These are phyloP conservation scores for Centropyge bicolor DNA, from an alignment of 2,797 vertebrate species.

Conservation along the genomic window DNA sequence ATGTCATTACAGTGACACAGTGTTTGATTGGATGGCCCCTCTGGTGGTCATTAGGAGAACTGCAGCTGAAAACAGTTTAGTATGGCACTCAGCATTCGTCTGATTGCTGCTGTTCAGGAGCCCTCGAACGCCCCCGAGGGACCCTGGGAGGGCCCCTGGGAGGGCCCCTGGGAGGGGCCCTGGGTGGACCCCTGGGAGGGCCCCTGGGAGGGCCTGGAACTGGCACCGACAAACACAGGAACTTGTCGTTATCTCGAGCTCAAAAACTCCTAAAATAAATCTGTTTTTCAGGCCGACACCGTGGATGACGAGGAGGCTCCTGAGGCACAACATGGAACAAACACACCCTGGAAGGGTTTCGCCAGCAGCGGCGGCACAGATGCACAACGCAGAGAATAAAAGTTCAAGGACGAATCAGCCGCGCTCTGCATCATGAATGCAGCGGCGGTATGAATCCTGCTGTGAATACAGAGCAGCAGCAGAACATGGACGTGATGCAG, in stretches of 20 bases:
- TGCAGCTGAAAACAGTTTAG: constrained; percentile 1
- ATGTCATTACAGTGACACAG: not conserved
- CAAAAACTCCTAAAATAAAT: constrained; percentile 15
- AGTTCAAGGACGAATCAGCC: constrained; percentile 64
- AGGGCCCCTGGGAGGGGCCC: constrained; percentile 5
- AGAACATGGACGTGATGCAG: constrained; percentile 12
- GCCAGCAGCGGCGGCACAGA: constrained; percentile 20
- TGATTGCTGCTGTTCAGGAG: constrained; percentile 18
- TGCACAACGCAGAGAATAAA: constrained; percentile 22
- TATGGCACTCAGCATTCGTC: not conserved
- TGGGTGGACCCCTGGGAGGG: constrained; percentile 2
- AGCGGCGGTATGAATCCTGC: constrained; percentile 31
- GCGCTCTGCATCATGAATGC: constrained; percentile 42
- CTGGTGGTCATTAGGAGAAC: constrained; percentile 44
- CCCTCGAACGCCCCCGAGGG: not conserved
- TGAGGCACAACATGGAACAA: constrained; percentile 27
- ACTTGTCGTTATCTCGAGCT: not conserved
- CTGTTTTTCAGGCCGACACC: constrained; percentile 4
- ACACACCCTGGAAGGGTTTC: not conserved
- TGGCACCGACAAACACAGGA: constrained; percentile 10
- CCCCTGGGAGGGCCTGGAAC: constrained; percentile 6
- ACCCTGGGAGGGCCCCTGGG: constrained; percentile 2
- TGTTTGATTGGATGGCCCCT: not conserved
- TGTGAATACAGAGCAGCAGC: constrained; percentile 58
- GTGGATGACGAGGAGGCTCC: constrained; percentile 2